These are phyloP conservation scores for Genyomyrus donnyi DNA, from an alignment of 2,113 vertebrate species.

Conservation along the genomic window DNA sequence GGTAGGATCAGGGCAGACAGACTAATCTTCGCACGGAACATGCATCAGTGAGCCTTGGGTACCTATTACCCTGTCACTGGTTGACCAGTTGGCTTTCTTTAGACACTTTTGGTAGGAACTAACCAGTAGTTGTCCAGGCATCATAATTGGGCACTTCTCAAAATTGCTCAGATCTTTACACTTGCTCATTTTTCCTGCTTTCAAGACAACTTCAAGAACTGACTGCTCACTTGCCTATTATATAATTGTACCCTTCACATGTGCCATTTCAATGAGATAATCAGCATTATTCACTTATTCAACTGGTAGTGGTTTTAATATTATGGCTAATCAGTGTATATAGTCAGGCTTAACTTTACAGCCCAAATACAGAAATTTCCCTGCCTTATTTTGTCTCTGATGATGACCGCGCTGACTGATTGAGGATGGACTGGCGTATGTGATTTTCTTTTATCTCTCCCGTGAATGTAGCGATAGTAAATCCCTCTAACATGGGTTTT, in stretches of 20 bases:
- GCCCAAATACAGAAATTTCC: background rate
- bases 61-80: background rate
- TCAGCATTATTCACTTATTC: background rate
- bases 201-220: background rate
- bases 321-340: background rate
- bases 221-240: background rate
- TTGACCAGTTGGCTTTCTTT: background rate
- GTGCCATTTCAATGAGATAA: background rate
- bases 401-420: background rate
- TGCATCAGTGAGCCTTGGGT: background rate
- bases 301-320: background rate
- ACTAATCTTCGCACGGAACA: background rate
- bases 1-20: background rate
- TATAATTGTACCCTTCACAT: background rate
- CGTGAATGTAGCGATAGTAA: background rate
- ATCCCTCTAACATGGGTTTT: background rate
- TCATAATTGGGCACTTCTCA: background rate
- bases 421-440: background rate
- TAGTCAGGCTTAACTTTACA: background rate
- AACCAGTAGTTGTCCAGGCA: background rate
- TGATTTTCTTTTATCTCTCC: background rate
- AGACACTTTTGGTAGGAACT: background rate
- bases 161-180: background rate
- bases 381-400: background rate
- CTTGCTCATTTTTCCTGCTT: background rate